These are phyloP conservation scores for Heterodera schachtii DNA, from an alignment of 1,140 invertebrate species.

Conservation along the genomic window DNA sequence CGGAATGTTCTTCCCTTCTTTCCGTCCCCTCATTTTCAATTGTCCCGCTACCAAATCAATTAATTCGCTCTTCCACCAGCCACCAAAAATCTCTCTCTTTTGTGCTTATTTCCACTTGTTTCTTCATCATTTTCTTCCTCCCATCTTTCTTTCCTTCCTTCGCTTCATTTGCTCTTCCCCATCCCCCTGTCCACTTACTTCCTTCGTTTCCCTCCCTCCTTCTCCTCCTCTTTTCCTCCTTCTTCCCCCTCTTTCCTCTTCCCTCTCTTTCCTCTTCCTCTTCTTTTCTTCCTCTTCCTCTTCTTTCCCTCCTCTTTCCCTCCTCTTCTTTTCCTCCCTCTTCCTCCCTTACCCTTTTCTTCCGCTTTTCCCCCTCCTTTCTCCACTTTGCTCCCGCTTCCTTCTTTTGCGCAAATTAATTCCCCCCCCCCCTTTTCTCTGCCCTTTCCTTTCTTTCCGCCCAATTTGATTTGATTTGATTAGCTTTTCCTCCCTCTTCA, in stretches of 20 bases:
- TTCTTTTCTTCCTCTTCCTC: no score
- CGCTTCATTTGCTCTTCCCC: not conserved
- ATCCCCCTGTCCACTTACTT: not conserved
- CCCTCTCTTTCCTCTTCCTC: no score
- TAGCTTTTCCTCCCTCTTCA: not conserved
- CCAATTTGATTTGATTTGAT: constrained; percentile 2
- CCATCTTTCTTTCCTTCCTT: not conserved
- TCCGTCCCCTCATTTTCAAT: no score
- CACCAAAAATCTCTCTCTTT: no score
- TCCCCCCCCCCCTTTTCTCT: not conserved
- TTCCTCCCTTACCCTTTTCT: not conserved
- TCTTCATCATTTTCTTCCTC: no score
- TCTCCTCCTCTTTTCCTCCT: no score
- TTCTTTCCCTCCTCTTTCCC: not conserved
- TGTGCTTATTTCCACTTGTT: no score
- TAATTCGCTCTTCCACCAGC: no score
- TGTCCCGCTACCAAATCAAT: no score
- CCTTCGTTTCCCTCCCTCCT: not conserved
- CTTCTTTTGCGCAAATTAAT: not conserved
- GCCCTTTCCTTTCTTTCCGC: not conserved
- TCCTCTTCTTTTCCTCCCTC: not conserved
- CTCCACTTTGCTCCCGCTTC: not conserved
- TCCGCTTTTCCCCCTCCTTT: not conserved
- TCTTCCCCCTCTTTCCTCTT: not conserved
- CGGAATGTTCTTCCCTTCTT: no score